Evolutionary conservation across 2,888 invertebrate species (phyloP), one percentile per base, ranked within the genome.

Genomic region (Harmothoe impar): DNA sequence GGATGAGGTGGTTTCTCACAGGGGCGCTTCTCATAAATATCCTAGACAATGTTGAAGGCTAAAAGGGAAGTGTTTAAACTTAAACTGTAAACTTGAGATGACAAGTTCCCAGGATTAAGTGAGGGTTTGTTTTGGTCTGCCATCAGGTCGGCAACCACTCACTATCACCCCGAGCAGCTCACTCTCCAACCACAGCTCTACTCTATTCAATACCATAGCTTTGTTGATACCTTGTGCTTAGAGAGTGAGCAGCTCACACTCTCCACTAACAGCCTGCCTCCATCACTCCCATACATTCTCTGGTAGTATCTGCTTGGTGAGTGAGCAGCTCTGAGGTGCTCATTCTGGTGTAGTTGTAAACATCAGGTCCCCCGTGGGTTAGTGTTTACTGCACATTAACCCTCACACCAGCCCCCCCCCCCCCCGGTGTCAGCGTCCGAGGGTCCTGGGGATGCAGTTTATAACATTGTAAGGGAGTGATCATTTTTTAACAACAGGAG

Each of bases 311-410:
- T n/a, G 62, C 62, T 62, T 5, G 7, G 62, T 7, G 62, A n/a
- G 62, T 62, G n/a, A n/a, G 20, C 62, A 62, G 62, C 20, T 62
- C 62, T 7, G 7, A 62, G 62, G 3, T 62, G 62, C 23, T 62
- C 62, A 62, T 20, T 62, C 62, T 62, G 62, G 7, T 5, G 7
- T 20, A 62, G 62, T 20, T 62, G n/a, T 62, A 62, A 62, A 62
- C 62, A 62, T 62, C 62, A n/a, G 62, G 20, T n/a, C 62, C 62
- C 62, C n/a, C 3, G 62, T 62, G 62, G 20, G 62, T n/a, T n/a
- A 10, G 20, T 62, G 62, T 62, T 62, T 62, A 62, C 62, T 62
- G 62, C n/a, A 62, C 62, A n/a, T 62, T n/a, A 62, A 62, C 62
- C 43, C 43, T 20, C 15, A 62, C 43, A 43, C 43, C 43, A 43